These are phyloP conservation scores for Mesorhabditis sp. DNA, from an alignment of 2,888 invertebrate genomes.

Conservation along the genomic window DNA sequence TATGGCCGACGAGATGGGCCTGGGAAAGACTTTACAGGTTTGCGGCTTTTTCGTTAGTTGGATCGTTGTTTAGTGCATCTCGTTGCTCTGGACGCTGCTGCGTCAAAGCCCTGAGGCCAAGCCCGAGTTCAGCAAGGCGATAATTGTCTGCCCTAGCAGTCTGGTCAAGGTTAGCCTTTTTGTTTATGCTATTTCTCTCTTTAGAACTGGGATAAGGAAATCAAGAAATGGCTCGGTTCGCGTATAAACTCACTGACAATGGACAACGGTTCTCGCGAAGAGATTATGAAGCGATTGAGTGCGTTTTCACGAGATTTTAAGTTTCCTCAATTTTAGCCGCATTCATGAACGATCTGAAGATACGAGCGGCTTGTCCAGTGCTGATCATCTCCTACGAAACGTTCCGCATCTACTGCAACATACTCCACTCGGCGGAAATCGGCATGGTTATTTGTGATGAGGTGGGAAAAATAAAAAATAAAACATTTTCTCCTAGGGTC, in stretches of 20 bases:
- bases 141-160: conserved; percentile 94
- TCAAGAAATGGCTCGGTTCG: conserved; percentile 86
- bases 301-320: conserved; percentile 8
- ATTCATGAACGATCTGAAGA: conserved; percentile 72
- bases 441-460: conserved; percentile 98
- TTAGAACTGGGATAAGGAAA: conserved; percentile 95
- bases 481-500: conserved; percentile 67
- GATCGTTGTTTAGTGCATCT: conserved; percentile 70
- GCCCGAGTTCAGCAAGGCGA: conserved; percentile 83
- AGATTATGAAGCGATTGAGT: conserved; percentile 70
- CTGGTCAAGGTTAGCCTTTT: conserved; percentile 72
- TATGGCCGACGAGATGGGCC: conserved; percentile 97
- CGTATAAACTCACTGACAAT: conserved; percentile 75
- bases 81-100: conserved; percentile 67
- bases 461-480: conserved; percentile 56
- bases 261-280: conserved; percentile 77
- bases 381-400: conserved; percentile 99
- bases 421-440: conserved; percentile 83
- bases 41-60: neutral
- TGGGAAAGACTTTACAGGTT: conserved; percentile 84
- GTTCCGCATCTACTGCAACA: conserved; percentile 84
- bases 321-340: conserved; percentile 63
- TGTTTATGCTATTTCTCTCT: conserved; percentile 20
- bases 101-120: conserved; percentile 87
- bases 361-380: conserved; percentile 78